Conservation (phyloP, 2,888 invertebrate species). For the Heliothis peltigera region DNA sequence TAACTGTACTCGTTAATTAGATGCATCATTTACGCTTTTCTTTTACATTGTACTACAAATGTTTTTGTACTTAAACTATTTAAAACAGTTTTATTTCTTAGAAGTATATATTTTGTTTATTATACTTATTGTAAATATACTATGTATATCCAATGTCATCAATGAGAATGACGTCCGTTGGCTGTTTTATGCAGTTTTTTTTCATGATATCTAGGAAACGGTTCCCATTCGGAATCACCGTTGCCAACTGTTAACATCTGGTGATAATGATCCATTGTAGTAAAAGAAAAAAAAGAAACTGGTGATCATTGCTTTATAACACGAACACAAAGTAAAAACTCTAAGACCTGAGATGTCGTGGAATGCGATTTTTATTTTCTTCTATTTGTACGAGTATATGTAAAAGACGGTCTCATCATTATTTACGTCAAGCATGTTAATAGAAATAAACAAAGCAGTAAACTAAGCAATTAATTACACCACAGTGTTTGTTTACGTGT, state of each 20-base stretch:
- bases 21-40: conserved; percentile 21
- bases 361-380: background rate
- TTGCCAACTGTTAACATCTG: conserved; percentile 41
- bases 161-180: conserved; percentile 13
- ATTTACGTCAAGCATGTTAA: conserved; percentile 15
- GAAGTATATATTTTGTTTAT: no score
- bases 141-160: no score
- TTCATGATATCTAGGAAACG: conserved; percentile 13
- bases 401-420: background rate
- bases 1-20: conserved; percentile 52
- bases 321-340: background rate
- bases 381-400: background rate
- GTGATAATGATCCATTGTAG: conserved; percentile 41
- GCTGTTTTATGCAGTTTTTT: conserved; percentile 19
- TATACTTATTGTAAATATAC: no score
- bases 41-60: background rate
- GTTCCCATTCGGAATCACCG: conserved; percentile 32
- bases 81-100: conserved; percentile 2
- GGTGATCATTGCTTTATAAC: conserved; percentile 12
- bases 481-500: conserved; percentile 23
- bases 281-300: conserved; percentile 27
- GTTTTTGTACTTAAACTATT: conserved; percentile 11
- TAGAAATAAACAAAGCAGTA: conserved; percentile 33
- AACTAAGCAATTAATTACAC: conserved; percentile 38
- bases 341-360: background rate